Base-by-base conservation (phyloP, 2,797 vertebrate genomes). In the Mormyrops attenuatus region DNA sequence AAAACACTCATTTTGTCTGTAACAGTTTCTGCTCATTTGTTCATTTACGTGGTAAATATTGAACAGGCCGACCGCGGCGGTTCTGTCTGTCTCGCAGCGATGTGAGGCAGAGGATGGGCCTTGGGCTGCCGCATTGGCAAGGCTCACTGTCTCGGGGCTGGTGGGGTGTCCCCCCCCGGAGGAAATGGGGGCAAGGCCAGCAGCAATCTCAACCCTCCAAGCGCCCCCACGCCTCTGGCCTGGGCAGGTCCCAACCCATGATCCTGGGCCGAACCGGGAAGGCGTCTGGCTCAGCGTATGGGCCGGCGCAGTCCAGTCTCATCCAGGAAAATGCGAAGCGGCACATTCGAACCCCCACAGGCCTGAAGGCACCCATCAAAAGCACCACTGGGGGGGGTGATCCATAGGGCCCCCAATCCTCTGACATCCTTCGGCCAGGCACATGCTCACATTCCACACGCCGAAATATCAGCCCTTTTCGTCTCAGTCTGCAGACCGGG, bases 51-150 rank as follows among this genome's bases (percentile, higher is more conserved):
- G 92, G 92, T 95, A 93, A 95, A 94, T 92, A 93, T 92, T 92
- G 93, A 95, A 95, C 91, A 93, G 94, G 92, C 94, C 89, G 92
- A 92, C 92, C 92, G 95, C 93, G 94, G 95, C 94, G 95, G 95
- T 93, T 80, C 88, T 89, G 8, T 88, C 84, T n/a, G 86, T 92
- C 92, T 90, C 86, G 93, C 92, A 93, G 92, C 92, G 93, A 91
- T 92, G 91, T 91, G 90, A 92, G 90, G 89, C 92, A 80, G 90
- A 90, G 82, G 90, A 53, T 53, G 91, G 91, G 90, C 90, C 20
- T 15, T 49, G 91, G 91, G 89, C 91, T 5, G 11, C 44, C 1
- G 4, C 34, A n/a, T 26, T 22, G 49, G 3, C 85, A 1, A 9
- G 26, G 47, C 66, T 50, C 26, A 8, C 52, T 49, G 2, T 22